Evolutionary conservation across 1,140 invertebrate species (phyloP).

Genomic region (Mercenaria mercenaria): DNA sequence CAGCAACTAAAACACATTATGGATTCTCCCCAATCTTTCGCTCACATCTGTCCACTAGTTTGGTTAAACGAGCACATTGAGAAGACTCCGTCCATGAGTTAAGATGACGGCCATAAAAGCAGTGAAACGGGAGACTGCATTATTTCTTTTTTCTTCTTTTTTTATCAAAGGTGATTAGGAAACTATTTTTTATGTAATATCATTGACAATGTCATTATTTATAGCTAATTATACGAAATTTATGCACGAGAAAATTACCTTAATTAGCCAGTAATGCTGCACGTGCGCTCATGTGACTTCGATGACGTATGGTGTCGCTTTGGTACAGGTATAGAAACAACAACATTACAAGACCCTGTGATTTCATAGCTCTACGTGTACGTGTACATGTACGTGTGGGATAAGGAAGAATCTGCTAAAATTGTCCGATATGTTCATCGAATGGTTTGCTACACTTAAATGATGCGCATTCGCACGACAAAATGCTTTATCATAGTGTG

Average conservation of each 20-base stretch:
- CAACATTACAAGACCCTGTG: no score
- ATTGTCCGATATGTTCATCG: no score
- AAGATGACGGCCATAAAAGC: background rate
- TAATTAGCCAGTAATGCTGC: background rate
- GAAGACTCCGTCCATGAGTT: background rate
- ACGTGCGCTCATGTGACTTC: no score
- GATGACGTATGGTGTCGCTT: no score
- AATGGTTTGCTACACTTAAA: no score
- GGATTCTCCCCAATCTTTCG: background rate
- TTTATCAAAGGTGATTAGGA: background rate
- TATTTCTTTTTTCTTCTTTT: background rate
- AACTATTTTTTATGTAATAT: background rate
- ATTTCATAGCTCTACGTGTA: no score
- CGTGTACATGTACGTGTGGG: no score
- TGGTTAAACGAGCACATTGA: background rate
- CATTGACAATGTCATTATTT: background rate
- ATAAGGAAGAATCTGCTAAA: no score
- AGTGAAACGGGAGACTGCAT: background rate
- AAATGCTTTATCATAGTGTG: no score
- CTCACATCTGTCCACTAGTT: slow-evolving; percentile 39
- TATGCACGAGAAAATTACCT: background rate
- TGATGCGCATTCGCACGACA: no score
- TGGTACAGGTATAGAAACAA: no score
- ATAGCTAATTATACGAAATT: background rate
- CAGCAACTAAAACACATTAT: slow-evolving; percentile 34